A percentile compares a stretch with the other conserved stretches of the same genome.
These are phyloP conservation scores for Cololabis saira DNA, from an alignment of 2,113 vertebrate genomes.

Conservation along the genomic window DNA sequence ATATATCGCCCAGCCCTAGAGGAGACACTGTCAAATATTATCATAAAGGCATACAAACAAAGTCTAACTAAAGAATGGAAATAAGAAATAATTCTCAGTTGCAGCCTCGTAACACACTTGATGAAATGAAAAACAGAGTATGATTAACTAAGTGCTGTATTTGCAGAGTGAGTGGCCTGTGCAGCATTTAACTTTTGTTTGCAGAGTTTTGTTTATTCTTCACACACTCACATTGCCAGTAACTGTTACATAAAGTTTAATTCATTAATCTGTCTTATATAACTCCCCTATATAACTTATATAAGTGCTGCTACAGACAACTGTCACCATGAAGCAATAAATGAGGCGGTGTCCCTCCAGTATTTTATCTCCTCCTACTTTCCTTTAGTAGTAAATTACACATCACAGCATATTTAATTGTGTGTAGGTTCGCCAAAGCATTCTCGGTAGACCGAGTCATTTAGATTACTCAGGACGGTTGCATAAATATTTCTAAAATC, in stretches of 20 bases:
- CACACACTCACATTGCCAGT: slow-evolving; percentile 12
- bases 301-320: slow-evolving; percentile 45
- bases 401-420: neutral
- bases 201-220: slow-evolving; percentile 45
- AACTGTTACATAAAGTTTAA: slow-evolving; percentile 49
- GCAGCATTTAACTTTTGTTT: slow-evolving; percentile 47
- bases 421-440: neutral
- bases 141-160: slow-evolving; percentile 1
- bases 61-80: no score
- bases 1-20: no score
- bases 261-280: slow-evolving; percentile 63
- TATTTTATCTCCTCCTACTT: neutral
- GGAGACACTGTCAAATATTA: no score
- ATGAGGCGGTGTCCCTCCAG: slow-evolving; percentile 7
- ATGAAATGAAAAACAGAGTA: no score
- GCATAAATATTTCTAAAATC: neutral
- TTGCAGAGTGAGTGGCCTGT: no score
- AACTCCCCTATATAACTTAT: slow-evolving; percentile 64
- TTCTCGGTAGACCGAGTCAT: neutral
- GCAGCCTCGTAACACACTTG: no score
- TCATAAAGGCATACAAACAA: no score
- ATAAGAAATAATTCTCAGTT: no score
- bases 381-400: neutral
- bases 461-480: neutral
- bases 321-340: slow-evolving; percentile 36